Percentiles rank a stretch among this genome's conserved stretches.
phyloP scores from a whole-genome alignment of 2,797 vertebrate species.

The Mormyrops boulengeri region DNA sequence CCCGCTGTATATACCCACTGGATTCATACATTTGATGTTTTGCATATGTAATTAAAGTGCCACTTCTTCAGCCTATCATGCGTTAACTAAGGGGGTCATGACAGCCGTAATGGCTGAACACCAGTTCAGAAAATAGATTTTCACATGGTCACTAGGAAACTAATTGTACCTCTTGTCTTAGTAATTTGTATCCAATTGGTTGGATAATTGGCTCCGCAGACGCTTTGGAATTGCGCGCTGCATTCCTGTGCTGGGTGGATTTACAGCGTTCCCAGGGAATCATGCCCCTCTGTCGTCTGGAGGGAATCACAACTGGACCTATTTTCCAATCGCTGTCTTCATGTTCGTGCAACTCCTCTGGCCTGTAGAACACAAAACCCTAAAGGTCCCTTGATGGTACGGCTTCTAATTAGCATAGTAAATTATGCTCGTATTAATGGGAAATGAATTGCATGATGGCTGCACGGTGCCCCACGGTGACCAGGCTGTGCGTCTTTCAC shows the following conservation, averaged over 20 bases:
- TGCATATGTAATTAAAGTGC: not conserved
- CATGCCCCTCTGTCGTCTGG: not conserved
- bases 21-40: not conserved
- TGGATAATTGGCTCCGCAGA: not conserved
- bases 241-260: not conserved
- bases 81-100: not conserved
- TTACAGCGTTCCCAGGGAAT: not conserved
- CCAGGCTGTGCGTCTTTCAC: not conserved
- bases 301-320: not conserved
- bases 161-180: slow-evolving; percentile 3
- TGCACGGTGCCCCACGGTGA: not conserved
- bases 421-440: not conserved
- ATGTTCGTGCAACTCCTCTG: not conserved
- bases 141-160: not conserved
- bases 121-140: not conserved
- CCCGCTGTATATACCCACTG: not conserved
- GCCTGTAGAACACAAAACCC: not conserved
- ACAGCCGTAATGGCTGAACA: not conserved
- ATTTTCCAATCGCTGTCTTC: not conserved
- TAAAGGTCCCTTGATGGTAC: not conserved
- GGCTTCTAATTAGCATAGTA: not conserved
- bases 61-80: not conserved
- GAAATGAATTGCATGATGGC: not conserved
- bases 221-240: not conserved
- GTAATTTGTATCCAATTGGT: not conserved